These are phyloP conservation scores for Dipodomys spectabilis DNA, from an alignment of 2,113 vertebrate genomes.

Conservation along the genomic window DNA sequence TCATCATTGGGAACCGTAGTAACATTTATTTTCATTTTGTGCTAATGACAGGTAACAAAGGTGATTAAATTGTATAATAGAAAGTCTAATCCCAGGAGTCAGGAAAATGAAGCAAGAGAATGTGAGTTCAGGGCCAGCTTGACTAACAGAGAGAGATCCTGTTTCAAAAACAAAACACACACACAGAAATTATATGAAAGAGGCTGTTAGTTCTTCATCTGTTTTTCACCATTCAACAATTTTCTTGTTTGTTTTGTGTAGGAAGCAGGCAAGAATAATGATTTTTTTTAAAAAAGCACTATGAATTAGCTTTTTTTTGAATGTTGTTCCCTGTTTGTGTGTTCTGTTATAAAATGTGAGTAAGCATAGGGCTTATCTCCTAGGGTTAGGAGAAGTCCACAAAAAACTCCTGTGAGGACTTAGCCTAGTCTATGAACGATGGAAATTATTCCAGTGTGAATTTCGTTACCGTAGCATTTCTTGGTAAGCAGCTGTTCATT, in stretches of 20 bases:
- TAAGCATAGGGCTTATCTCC: not conserved
- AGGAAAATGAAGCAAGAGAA: not conserved
- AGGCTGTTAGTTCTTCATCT: not conserved
- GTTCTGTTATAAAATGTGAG: slow-evolving; percentile 36
- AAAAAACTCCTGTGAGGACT: slow-evolving; percentile 33
- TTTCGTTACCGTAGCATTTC: slow-evolving; percentile 27
- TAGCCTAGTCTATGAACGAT: not conserved
- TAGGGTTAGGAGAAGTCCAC: not conserved
- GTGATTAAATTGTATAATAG: not conserved
- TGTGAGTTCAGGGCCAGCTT: too few relatives aligned
- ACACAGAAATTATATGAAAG: not conserved
- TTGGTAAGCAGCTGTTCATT: slow-evolving; percentile 51
- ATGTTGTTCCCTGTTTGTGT: slow-evolving; percentile 17
- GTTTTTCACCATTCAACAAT: not conserved
- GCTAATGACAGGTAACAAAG: not conserved
- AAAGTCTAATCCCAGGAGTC: not conserved
- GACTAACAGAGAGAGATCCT: too few relatives aligned
- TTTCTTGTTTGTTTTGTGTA: slow-evolving; percentile 4
- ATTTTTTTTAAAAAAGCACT: not conserved
- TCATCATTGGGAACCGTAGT: not conserved
- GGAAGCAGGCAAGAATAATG: not conserved
- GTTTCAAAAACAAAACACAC: not conserved
- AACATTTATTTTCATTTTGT: slow-evolving; percentile 32
- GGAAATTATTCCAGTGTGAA: slow-evolving; percentile 31
- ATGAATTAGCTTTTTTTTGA: slow-evolving; percentile 5